Conservation (phyloP, 1,140 invertebrate genomes). For the Eubasilissa regina region DNA sequence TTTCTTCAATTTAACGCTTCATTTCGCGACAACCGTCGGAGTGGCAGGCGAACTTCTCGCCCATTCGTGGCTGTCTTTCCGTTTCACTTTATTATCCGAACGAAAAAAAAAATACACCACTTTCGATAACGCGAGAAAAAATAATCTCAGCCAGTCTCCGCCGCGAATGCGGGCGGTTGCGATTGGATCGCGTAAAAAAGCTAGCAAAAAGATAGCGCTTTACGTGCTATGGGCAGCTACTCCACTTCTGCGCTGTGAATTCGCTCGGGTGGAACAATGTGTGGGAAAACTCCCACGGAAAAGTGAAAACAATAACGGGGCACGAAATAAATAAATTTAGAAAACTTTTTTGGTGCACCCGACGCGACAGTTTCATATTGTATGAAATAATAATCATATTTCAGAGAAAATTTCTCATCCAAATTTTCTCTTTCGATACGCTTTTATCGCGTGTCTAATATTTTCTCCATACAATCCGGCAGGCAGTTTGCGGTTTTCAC, state of each 20-base stretch:
- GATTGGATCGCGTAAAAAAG: conserved; percentile 7
- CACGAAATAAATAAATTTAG: conserved; percentile 14
- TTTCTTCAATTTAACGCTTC: conserved; percentile 28
- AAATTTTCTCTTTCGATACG: conserved; percentile 34
- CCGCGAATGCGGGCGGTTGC: background rate
- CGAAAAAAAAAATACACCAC: conserved; percentile 29
- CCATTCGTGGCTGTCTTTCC: conserved; percentile 18
- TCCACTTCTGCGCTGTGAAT: background rate
- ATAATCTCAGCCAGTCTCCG: conserved; percentile 1
- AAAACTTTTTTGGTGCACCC: conserved; percentile 2
- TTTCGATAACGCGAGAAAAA: conserved; percentile 36
- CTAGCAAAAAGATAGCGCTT: background rate
- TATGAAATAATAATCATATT: background rate
- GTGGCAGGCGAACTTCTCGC: background rate
- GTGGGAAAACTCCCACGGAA: conserved; percentile 40
- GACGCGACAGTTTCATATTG: background rate
- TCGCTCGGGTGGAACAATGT: conserved; percentile 27
- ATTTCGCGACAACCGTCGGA: conserved; percentile 15
- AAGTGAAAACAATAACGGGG: conserved; percentile 44
- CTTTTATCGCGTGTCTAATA: conserved; percentile 22
- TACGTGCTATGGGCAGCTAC: background rate
- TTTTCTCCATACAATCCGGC: background rate
- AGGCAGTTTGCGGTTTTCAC: no score
- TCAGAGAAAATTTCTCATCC: background rate
- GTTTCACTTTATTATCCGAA: conserved; percentile 12